These are phyloP conservation scores for Arizona elegans DNA, from an alignment of 2,113 vertebrate species.

Conservation along the genomic window DNA sequence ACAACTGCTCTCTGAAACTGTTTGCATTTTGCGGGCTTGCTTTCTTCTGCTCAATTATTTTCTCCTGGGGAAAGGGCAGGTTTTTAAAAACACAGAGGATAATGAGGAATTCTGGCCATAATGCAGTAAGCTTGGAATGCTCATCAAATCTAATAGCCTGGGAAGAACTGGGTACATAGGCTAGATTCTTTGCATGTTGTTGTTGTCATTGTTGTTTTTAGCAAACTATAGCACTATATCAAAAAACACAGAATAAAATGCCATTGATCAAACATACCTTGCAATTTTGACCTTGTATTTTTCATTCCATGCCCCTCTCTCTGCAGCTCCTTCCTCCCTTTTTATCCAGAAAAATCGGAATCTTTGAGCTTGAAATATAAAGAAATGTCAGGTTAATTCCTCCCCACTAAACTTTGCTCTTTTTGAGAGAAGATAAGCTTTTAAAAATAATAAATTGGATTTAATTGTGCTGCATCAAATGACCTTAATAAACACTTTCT, in stretches of 20 bases:
- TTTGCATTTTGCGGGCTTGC: neutral
- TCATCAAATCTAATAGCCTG: neutral
- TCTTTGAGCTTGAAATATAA: neutral
- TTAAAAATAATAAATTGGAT: neutral
- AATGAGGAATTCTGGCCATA: conserved; percentile 1
- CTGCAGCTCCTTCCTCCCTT: neutral
- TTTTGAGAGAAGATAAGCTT: neutral
- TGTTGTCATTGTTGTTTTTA: neutral
- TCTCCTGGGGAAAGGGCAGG: neutral
- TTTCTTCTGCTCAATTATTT: neutral
- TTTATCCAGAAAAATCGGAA: neutral
- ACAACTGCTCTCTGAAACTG: neutral
- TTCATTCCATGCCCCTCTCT: neutral
- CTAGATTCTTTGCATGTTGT: neutral
- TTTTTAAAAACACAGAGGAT: conserved; percentile 3
- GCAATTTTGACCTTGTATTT: neutral
- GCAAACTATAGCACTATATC: neutral
- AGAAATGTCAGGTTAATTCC: neutral
- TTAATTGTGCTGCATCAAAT: neutral
- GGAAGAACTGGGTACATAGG: neutral
- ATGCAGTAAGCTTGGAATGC: neutral
- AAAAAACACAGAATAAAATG: neutral
- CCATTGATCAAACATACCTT: neutral
- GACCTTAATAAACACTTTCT: neutral
- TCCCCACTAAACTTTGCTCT: neutral